Evolutionary conservation across 1,140 invertebrate genomes (phyloP).

Genomic region (Euwallacea fornicatus): DNA sequence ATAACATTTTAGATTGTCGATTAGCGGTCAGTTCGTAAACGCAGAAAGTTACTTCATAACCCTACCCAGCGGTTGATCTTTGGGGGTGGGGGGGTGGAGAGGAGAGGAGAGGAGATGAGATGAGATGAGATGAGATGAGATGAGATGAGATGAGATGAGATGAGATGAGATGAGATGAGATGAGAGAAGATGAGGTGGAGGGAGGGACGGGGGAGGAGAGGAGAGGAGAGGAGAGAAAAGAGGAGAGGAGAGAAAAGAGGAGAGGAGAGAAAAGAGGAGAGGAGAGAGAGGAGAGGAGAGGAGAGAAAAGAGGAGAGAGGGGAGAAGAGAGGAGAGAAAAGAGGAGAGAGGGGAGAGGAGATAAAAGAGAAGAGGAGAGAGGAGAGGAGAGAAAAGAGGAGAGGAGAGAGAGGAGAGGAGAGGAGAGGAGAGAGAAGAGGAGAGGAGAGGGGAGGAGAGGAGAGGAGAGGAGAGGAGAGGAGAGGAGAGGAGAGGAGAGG

Average conservation of each 20-base stretch:
- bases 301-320: no score
- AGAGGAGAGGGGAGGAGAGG: background rate
- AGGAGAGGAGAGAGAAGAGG: constrained; percentile 1
- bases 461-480: background rate
- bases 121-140: background rate
- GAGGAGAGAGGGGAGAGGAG: no score
- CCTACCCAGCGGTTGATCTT: no score
- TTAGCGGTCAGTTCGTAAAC: no score
- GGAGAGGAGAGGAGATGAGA: background rate
- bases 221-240: background rate
- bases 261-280: no score
- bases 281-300: no score
- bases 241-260: background rate
- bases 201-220: background rate
- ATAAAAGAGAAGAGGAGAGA: background rate
- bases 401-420: background rate
- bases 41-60: no score
- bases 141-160: background rate
- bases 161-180: background rate
- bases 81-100: background rate
- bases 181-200: background rate
- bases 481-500: background rate
- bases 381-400: background rate
- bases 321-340: no score
- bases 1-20: no score